These are phyloP conservation scores for Lepus americanus DNA, from an alignment of 2,113 vertebrate species.

Conservation along the genomic window DNA sequence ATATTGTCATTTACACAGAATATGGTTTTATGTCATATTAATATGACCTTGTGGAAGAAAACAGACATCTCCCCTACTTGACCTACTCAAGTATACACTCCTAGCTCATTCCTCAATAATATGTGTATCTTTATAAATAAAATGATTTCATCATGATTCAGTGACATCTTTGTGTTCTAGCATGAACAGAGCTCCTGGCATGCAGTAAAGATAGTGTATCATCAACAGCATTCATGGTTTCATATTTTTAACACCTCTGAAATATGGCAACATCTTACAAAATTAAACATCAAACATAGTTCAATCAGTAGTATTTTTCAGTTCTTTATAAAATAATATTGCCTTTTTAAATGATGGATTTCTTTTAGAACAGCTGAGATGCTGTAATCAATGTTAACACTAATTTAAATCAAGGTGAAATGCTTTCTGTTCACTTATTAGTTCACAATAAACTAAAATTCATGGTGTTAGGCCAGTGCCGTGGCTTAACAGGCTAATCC, in stretches of 20 bases:
- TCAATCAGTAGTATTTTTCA: neutral
- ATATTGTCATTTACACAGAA: neutral
- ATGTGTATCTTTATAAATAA: neutral
- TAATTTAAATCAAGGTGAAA: conserved; percentile 51
- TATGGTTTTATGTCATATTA: neutral
- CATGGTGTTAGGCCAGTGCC: neutral
- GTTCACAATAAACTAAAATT: neutral
- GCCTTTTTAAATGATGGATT: neutral
- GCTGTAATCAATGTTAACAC: neutral
- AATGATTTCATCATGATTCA: neutral
- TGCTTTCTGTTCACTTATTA: neutral
- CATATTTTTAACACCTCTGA: neutral
- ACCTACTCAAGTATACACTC: neutral
- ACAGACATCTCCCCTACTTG: neutral
- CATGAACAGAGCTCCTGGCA: neutral
- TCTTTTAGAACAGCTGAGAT: conserved; percentile 21
- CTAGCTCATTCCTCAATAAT: neutral
- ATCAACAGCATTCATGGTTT: neutral
- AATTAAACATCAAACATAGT: neutral
- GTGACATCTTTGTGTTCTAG: neutral
- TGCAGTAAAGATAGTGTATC: neutral
- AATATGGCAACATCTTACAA: neutral
- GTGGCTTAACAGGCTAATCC: too few relatives aligned
- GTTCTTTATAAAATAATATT: conserved; percentile 4
- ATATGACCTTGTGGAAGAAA: conserved; percentile 24